These are phyloP conservation scores for Apantesis nais DNA, from an alignment of 2,888 invertebrate species.

Conservation along the genomic window DNA sequence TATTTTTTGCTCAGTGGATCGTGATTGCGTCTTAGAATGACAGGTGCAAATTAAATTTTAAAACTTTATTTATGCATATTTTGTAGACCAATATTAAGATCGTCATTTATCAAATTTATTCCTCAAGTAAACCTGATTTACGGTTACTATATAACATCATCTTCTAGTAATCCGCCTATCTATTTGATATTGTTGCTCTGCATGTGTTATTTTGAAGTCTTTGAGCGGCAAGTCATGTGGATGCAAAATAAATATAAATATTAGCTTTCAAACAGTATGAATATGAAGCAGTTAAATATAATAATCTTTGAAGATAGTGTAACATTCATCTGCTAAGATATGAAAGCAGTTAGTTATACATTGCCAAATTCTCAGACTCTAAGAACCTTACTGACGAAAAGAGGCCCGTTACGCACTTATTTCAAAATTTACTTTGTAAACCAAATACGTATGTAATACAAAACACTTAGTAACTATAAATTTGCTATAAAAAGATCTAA, in stretches of 20 bases:
- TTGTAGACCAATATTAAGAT: not conserved
- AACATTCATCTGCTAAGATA: not conserved
- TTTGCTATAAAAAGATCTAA: no score
- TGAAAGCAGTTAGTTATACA: not conserved
- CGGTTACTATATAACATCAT: not conserved
- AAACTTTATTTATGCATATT: not conserved
- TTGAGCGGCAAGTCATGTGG: not conserved
- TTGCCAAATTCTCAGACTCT: not conserved
- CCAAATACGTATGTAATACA: not conserved
- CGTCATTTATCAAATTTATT: not conserved
- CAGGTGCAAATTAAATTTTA: not conserved
- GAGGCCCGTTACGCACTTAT: not conserved
- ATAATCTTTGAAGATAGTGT: not conserved
- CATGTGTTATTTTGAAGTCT: not conserved
- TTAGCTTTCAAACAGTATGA: not conserved
- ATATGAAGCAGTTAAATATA: not conserved
- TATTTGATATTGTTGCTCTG: not conserved
- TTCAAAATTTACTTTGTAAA: not conserved
- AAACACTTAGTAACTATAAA: not conserved
- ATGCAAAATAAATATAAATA: not conserved
- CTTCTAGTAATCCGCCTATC: not conserved
- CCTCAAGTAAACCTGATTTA: not conserved
- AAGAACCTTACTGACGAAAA: not conserved
- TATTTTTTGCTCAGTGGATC: constrained; percentile 49
- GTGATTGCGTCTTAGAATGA: constrained; percentile 10